Percentiles rank a stretch among this genome's conserved stretches.
These are phyloP conservation scores for Phytoseiulus persimilis DNA, from an alignment of 2,888 invertebrate species.

Conservation along the genomic window DNA sequence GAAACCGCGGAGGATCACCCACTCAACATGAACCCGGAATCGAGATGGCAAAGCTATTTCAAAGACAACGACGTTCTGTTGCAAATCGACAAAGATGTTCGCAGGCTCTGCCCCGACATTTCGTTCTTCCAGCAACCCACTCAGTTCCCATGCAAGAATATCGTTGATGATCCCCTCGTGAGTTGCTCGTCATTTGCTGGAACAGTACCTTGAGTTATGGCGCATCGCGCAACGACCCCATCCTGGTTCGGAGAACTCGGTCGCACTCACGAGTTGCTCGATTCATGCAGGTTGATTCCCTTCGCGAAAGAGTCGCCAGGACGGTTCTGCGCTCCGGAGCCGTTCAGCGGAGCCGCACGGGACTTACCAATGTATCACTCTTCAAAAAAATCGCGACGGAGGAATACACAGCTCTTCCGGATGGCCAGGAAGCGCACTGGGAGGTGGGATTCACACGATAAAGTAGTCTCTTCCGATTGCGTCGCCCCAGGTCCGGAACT, in stretches of 20 bases:
- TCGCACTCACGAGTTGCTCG: too few relatives aligned
- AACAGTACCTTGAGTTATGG: too few relatives aligned
- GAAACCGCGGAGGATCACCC: slow-evolving; percentile 17
- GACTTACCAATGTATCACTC: slow-evolving; percentile 53
- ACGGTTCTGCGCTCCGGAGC: slow-evolving; percentile 75
- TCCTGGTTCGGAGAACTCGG: too few relatives aligned
- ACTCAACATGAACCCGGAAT: slow-evolving; percentile 25
- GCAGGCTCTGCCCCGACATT: slow-evolving; percentile 81
- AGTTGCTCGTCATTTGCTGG: too few relatives aligned
- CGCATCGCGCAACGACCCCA: too few relatives aligned
- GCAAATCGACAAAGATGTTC: slow-evolving; percentile 86
- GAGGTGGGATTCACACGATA: slow-evolving; percentile 57
- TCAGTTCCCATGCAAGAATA: slow-evolving; percentile 70
- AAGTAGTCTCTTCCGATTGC: neutral
- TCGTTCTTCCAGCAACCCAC: slow-evolving; percentile 95
- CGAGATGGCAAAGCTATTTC: slow-evolving; percentile 83
- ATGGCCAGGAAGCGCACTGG: slow-evolving; percentile 94
- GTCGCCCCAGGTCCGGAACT: neutral
- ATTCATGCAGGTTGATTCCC: slow-evolving; percentile 45
- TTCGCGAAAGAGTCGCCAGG: slow-evolving; percentile 79
- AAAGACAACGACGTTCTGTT: slow-evolving; percentile 92
- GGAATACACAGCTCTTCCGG: slow-evolving; percentile 73
- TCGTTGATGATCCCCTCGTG: slow-evolving; percentile 62
- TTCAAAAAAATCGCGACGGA: slow-evolving; percentile 67
- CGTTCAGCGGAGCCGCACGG: slow-evolving; percentile 58